Conservation (phyloP, 64 coral and sea anemone genomes). For the Hydrozoanthus tunicans region DNA sequence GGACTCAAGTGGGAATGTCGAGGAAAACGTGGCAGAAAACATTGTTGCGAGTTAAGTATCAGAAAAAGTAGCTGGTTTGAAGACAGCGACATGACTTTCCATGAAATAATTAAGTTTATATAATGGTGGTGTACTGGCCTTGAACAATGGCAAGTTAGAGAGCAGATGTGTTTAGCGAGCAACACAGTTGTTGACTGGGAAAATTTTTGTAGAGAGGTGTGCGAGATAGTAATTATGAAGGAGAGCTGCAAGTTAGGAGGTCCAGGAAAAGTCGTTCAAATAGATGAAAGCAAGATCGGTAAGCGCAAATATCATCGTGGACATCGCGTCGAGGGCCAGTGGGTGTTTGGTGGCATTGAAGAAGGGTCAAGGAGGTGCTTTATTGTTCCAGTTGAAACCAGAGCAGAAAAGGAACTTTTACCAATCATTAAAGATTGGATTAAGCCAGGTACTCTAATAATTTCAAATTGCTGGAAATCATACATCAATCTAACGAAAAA, state of each 20-base stretch:
- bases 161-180: background rate
- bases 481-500: slow-evolving; percentile 7
- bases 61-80: background rate
- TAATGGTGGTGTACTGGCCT: background rate
- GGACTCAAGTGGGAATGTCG: background rate
- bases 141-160: background rate
- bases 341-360: slow-evolving; percentile 32
- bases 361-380: slow-evolving; percentile 2
- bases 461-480: background rate
- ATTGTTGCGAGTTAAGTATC: background rate
- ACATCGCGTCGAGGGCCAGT: background rate
- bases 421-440: slow-evolving; percentile 21
- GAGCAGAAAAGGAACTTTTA: slow-evolving; percentile 1
- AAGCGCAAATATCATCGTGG: slow-evolving; percentile 12
- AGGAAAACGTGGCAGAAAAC: background rate
- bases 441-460: background rate
- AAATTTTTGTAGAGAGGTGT: background rate
- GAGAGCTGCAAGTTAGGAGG: background rate
- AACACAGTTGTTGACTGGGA: background rate
- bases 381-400: too few species aligned
- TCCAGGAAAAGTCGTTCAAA: background rate
- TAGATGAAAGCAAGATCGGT: background rate
- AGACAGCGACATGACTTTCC: background rate
- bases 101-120: background rate
- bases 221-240: background rate